Conservation (phyloP, 2,888 invertebrate genomes). For the Drosophila mimica region DNA sequence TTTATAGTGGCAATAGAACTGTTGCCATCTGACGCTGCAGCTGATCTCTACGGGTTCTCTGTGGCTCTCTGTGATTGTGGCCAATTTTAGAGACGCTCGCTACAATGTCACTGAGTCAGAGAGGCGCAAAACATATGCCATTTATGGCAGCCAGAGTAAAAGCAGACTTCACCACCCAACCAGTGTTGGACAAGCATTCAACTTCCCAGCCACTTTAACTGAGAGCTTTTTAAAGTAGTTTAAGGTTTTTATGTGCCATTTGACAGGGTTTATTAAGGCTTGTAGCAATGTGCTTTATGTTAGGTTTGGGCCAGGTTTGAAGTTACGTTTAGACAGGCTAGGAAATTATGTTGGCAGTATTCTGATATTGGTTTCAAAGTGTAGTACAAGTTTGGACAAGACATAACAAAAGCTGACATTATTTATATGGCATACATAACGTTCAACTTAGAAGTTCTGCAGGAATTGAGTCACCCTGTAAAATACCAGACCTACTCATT, state of each 20-base stretch:
- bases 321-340: slow-evolving; percentile 4
- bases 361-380: slow-evolving; percentile 14
- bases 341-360: slow-evolving; percentile 10
- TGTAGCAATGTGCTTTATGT: not conserved
- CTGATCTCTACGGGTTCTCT: slow-evolving; percentile 9
- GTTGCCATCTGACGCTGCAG: slow-evolving; percentile 15
- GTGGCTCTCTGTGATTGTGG: slow-evolving; percentile 22
- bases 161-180: slow-evolving; percentile 31
- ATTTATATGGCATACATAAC: not conserved
- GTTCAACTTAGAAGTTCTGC: not conserved
- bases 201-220: slow-evolving; percentile 24
- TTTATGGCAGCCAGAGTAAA: slow-evolving; percentile 66
- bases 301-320: not conserved
- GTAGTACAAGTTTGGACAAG: not conserved
- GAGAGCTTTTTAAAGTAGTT: slow-evolving; percentile 56
- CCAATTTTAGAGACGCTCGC: slow-evolving; percentile 53
- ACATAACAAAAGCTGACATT: not conserved
- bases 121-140: slow-evolving; percentile 56
- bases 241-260: slow-evolving; percentile 59
- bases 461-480: not conserved
- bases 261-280: slow-evolving; percentile 41
- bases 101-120: slow-evolving; percentile 78
- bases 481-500: not conserved
- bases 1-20: slow-evolving; percentile 74
- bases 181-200: slow-evolving; percentile 46